Percentiles rank a stretch among this genome's conserved stretches.
Conservation (phyloP, 2,113 vertebrate species). For the Pterocles burchelli region DNA sequence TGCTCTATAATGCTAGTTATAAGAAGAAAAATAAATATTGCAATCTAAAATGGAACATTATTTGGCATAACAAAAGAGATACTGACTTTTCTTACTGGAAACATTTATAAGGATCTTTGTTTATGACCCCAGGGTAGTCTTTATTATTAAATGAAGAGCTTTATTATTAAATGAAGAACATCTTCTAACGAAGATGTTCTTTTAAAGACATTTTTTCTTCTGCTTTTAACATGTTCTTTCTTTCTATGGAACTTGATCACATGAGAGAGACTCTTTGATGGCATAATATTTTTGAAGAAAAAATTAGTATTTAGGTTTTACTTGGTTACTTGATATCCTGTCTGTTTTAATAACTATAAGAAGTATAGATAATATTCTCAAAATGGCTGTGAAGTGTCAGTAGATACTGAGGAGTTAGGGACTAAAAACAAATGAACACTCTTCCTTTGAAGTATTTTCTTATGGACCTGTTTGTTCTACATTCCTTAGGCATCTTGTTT, state of each 20-base stretch:
- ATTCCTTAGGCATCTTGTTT: background rate
- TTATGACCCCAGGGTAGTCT: background rate
- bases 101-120: background rate
- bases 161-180: too few relatives aligned
- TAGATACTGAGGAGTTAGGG: background rate
- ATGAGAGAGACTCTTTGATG: background rate
- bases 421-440: background rate
- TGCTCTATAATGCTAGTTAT: background rate
- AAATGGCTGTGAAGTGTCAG: background rate
- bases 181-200: background rate
- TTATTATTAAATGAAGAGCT: background rate
- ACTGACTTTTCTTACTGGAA: background rate
- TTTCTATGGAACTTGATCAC: background rate
- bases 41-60: background rate
- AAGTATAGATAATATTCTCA: background rate
- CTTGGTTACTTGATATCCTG: background rate
- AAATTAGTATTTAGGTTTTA: background rate
- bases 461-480: background rate
- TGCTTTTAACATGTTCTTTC: background rate
- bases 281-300: background rate
- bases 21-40: background rate
- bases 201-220: background rate
- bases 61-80: background rate
- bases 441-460: background rate
- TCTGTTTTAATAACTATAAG: background rate